Conservation (phyloP, 2,113 vertebrate genomes). For the Stomatorhinus ivindoensis region DNA sequence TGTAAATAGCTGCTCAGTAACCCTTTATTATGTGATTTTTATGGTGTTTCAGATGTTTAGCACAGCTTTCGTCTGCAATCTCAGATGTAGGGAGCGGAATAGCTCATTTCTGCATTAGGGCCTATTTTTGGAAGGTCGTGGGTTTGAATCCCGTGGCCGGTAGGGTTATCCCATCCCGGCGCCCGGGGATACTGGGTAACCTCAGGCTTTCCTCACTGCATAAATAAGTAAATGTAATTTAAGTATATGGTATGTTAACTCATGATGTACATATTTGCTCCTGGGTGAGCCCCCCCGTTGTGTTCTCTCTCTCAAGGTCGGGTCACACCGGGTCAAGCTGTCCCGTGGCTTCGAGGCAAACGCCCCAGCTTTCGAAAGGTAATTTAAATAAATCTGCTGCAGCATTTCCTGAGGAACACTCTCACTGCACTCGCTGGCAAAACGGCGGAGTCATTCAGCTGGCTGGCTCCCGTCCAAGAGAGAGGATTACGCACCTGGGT, state of each 20-base stretch:
- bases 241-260: neutral
- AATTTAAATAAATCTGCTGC: constrained; percentile 27
- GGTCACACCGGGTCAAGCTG: constrained; percentile 97
- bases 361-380: constrained; percentile 97
- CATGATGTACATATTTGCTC: neutral
- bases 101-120: neutral
- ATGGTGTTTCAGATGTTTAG: neutral
- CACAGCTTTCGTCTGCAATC: neutral
- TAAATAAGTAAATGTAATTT: neutral
- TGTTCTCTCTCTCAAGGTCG: constrained; percentile 64
- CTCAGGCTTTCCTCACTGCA: neutral
- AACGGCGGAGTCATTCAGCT: neutral
- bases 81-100: neutral
- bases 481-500: neutral
- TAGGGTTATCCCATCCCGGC: neutral
- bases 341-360: constrained; percentile 95
- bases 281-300: constrained; percentile 1
- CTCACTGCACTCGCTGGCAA: neutral
- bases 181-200: neutral
- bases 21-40: neutral
- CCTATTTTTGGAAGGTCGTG: neutral
- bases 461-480: constrained; percentile 18
- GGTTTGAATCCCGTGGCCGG: neutral
- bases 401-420: neutral
- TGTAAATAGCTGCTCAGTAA: neutral